These are phyloP conservation scores for Gasterosteus aculeatus DNA, from an alignment of 2,113 vertebrate genomes.

Conservation along the genomic window DNA sequence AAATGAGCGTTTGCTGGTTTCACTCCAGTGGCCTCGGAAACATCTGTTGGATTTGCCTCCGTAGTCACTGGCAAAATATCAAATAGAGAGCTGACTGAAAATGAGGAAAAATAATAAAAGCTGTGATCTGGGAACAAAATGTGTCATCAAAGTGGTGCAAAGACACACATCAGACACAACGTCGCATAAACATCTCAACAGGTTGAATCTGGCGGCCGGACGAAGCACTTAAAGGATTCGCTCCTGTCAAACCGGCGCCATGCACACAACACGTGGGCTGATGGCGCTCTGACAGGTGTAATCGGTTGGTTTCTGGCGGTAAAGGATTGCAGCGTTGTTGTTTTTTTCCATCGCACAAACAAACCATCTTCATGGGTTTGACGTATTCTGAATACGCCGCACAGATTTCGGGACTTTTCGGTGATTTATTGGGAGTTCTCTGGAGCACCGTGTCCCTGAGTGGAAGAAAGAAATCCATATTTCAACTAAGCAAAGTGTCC, in stretches of 20 bases:
- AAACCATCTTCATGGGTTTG: background rate
- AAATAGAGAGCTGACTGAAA: conserved; percentile 38
- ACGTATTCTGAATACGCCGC: too few species aligned
- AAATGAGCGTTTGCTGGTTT: conserved; percentile 66
- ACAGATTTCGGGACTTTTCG: too few species aligned
- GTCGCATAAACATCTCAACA: conserved; percentile 9
- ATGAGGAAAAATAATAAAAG: conserved; percentile 20
- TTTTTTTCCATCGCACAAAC: background rate
- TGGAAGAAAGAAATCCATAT: conserved; percentile 38
- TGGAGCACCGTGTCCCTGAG: conserved; percentile 16
- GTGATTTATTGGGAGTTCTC: background rate
- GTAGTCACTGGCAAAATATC: conserved; percentile 59
- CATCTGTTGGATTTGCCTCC: conserved; percentile 69
- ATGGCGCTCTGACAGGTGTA: conserved; percentile 1
- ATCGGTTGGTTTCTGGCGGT: background rate
- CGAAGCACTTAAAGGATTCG: conserved; percentile 6
- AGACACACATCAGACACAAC: conserved; percentile 2
- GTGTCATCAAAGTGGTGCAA: conserved; percentile 21
- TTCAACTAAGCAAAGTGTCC: conserved; percentile 39
- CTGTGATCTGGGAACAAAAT: conserved; percentile 39
- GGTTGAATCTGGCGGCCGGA: background rate
- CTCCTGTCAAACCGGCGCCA: background rate
- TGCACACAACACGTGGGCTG: background rate
- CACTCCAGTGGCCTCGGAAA: conserved; percentile 63
- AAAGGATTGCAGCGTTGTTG: background rate